phyloP scores from a whole-genome alignment of 2,888 invertebrate genomes.

The Cryptosula pallasiana region DNA sequence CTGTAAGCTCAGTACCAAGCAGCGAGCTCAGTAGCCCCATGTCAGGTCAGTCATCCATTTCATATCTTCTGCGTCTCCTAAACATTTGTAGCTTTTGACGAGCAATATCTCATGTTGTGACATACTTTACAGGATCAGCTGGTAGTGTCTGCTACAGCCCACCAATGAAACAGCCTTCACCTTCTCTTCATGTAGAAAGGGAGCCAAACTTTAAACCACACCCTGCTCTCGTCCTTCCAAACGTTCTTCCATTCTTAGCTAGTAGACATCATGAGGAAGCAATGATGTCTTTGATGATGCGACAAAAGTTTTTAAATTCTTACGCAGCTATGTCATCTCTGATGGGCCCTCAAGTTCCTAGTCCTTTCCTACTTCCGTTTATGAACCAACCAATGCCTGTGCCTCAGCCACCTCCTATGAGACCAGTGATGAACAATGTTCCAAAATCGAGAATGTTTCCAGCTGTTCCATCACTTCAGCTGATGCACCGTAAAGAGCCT shows the following conservation, averaged over 20 bases:
- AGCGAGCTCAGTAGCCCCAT: slow-evolving; percentile 18
- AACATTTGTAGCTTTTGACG: no score
- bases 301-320: neutral
- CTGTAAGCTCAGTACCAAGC: neutral
- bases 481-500: neutral
- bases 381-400: neutral
- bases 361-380: neutral
- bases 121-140: neutral
- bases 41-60: neutral
- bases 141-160: slow-evolving; percentile 21
- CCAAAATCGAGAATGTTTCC: neutral
- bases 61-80: no score
- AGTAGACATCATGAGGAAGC: neutral
- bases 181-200: neutral
- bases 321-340: slow-evolving; percentile 10
- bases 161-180: neutral
- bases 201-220: neutral
- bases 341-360: neutral
- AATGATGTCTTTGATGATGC: slow-evolving; percentile 4
- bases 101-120: no score
- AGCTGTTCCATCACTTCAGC: neutral
- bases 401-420: neutral
- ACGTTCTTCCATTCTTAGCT: neutral
- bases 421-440: neutral
- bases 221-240: neutral